These are phyloP conservation scores for Blastomussa wellsi DNA, from an alignment of 92 coral and sea anemone species.

Conservation along the genomic window DNA sequence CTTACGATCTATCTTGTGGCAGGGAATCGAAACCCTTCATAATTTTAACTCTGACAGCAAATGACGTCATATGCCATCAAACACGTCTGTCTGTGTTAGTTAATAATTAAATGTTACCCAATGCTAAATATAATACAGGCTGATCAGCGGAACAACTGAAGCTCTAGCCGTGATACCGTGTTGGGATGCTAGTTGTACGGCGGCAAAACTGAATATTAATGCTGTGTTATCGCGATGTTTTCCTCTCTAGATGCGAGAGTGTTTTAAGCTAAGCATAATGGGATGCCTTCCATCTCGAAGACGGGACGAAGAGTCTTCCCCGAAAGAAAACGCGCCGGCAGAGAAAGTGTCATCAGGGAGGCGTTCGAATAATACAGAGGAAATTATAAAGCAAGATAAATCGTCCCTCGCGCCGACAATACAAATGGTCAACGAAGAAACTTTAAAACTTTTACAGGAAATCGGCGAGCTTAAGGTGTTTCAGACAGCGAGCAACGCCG, in stretches of 20 bases:
- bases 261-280: conserved; percentile 80
- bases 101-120: conserved; percentile 75
- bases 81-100: conserved; percentile 56
- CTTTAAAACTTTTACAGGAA: conserved; percentile 86
- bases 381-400: conserved; percentile 32
- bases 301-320: conserved; percentile 53
- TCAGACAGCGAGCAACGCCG: conserved; percentile 74
- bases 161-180: conserved; percentile 15
- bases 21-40: conserved; percentile 35
- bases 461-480: conserved; percentile 97
- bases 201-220: conserved; percentile 41
- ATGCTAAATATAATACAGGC: conserved; percentile 21
- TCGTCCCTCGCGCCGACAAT: conserved; percentile 74
- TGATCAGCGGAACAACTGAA: conserved; percentile 23
- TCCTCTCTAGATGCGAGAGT: conserved; percentile 79
- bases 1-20: neutral
- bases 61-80: conserved; percentile 62
- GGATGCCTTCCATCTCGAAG: conserved; percentile 93
- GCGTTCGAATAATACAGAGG: conserved; percentile 48
- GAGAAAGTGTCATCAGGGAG: conserved; percentile 37
- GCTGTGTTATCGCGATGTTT: conserved; percentile 34
- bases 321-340: conserved; percentile 61
- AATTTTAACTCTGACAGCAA: conserved; percentile 27
- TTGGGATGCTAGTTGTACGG: conserved; percentile 22
- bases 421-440: conserved; percentile 93